These are phyloP conservation scores for Buteo buteo DNA, from an alignment of 2,113 vertebrate species.

Conservation along the genomic window DNA sequence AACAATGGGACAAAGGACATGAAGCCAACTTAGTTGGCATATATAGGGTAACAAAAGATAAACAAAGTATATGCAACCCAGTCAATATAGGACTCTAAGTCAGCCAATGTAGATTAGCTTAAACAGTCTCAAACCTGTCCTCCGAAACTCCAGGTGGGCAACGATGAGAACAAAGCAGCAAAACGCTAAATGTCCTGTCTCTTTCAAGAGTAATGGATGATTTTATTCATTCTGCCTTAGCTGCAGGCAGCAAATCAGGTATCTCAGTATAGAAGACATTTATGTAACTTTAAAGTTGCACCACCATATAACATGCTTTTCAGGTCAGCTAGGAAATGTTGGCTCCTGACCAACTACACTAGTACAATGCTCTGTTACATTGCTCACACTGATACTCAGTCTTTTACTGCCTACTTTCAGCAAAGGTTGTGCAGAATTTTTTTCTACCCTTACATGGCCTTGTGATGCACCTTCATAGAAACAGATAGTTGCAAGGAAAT, in stretches of 20 bases:
- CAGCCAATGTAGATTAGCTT: not conserved
- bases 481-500: not conserved
- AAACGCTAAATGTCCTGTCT: not conserved
- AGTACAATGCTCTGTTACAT: not conserved
- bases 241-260: not conserved
- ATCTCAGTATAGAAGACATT: not conserved
- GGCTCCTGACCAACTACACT: not conserved
- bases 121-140: not conserved
- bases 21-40: not conserved
- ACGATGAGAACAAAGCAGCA: not conserved
- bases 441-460: not conserved
- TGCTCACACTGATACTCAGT: not conserved
- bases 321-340: not conserved
- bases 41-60: not conserved
- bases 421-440: not conserved
- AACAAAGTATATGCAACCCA: not conserved
- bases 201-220: not conserved
- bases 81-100: not conserved
- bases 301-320: not conserved
- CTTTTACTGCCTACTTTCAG: not conserved
- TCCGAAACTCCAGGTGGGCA: not conserved
- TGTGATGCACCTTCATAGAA: not conserved
- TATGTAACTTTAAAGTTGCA: not conserved
- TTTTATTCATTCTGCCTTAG: not conserved
- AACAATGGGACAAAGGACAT: not conserved